A percentile compares a stretch with the other conserved stretches of the same genome.
phyloP scores from a whole-genome alignment of 2,797 vertebrate genomes.

The Clarias platycephalus region DNA sequence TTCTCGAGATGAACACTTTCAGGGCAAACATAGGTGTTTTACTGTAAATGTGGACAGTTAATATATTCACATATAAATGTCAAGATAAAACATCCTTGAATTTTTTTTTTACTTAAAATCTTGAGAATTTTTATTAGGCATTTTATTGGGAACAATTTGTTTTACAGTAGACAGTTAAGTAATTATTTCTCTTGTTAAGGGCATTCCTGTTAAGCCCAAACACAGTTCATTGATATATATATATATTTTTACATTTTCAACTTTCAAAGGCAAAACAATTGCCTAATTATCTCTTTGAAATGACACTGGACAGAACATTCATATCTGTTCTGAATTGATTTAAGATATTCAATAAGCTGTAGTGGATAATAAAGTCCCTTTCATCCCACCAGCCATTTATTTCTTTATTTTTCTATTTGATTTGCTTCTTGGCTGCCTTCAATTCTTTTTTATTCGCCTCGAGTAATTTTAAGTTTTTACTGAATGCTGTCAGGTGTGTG shows the following conservation, averaged over 20 bases:
- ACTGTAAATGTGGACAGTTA: neutral
- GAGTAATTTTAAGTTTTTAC: neutral
- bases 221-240: neutral
- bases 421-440: neutral
- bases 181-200: neutral
- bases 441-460: neutral
- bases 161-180: neutral
- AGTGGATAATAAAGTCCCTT: neutral
- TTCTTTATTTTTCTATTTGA: neutral
- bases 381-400: neutral
- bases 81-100: neutral
- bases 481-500: neutral
- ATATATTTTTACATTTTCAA: neutral
- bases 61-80: neutral
- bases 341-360: neutral
- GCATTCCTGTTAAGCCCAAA: neutral
- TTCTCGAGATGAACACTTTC: neutral
- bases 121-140: neutral
- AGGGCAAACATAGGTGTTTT: neutral
- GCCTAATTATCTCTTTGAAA: slow-evolving; percentile 2
- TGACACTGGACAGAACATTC: neutral
- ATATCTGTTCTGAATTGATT: neutral
- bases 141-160: neutral
- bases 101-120: neutral
- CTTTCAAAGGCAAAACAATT: neutral